Percentiles rank a stretch among this genome's conserved stretches.
phyloP scores from a whole-genome alignment of 2,888 invertebrate genomes.

The Andrena minutula region DNA sequence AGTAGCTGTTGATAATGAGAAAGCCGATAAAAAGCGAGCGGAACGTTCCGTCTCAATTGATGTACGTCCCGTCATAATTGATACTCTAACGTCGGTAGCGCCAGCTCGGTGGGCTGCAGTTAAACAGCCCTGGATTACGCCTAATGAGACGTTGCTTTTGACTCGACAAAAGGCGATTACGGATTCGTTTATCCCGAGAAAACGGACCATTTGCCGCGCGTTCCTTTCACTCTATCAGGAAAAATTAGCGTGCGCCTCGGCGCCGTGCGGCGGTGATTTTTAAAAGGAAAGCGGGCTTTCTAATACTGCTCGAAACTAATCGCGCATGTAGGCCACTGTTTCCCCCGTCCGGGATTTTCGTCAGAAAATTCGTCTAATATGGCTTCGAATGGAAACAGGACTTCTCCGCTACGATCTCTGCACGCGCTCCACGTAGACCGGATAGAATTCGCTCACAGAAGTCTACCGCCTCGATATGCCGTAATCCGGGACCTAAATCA shows the following conservation, averaged over 20 bases:
- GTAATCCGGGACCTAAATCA: slow-evolving; percentile 70
- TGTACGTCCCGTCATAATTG: slow-evolving; percentile 62
- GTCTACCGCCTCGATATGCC: slow-evolving; percentile 50
- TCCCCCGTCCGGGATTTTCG: not conserved
- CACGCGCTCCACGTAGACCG: not conserved
- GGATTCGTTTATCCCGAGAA: slow-evolving; percentile 28
- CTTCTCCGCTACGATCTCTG: not conserved
- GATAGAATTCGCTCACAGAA: slow-evolving; percentile 19
- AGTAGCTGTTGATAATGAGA: slow-evolving; percentile 67
- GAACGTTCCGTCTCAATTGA: slow-evolving; percentile 58
- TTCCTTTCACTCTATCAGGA: slow-evolving; percentile 47
- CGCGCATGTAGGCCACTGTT: slow-evolving; percentile 1
- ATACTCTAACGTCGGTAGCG: slow-evolving; percentile 46
- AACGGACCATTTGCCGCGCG: slow-evolving; percentile 33
- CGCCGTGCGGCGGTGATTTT: slow-evolving; percentile 25
- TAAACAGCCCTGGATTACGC: slow-evolving; percentile 46
- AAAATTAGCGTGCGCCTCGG: slow-evolving; percentile 36
- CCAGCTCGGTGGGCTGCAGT: slow-evolving; percentile 15
- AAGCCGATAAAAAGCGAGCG: slow-evolving; percentile 62
- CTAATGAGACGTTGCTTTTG: slow-evolving; percentile 57
- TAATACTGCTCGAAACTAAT: slow-evolving; percentile 30
- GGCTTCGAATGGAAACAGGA: slow-evolving; percentile 1
- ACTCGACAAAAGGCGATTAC: slow-evolving; percentile 41
- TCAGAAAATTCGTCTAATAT: not conserved
- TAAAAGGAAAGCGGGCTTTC: slow-evolving; percentile 48